Conservation (phyloP, 2,113 vertebrate species). For the Cyprichromis sp. region DNA sequence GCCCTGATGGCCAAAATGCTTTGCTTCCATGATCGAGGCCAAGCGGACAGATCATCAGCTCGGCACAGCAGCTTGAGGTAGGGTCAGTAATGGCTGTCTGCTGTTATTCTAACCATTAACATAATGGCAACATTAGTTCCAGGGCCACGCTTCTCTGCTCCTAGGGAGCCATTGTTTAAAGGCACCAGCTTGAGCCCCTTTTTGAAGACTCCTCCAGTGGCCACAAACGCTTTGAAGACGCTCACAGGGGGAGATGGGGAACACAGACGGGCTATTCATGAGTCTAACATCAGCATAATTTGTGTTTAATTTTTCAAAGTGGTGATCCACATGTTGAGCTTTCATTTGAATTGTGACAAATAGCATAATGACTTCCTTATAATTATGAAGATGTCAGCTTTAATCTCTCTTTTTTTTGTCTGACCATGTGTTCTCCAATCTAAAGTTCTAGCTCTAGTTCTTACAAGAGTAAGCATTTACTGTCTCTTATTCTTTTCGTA, state of each 20-base stretch:
- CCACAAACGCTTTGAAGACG: constrained; percentile 47
- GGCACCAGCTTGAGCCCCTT: constrained; percentile 24
- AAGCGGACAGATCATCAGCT: constrained; percentile 8
- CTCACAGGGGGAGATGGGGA: neutral
- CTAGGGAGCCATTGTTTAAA: constrained; percentile 60
- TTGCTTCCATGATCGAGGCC: neutral
- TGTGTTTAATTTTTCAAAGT: constrained; percentile 25
- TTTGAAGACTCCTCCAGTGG: constrained; percentile 15
- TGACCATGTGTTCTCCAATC: constrained; percentile 4
- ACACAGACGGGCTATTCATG: constrained; percentile 49
- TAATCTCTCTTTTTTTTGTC: constrained; percentile 26
- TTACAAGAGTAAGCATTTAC: constrained; percentile 23
- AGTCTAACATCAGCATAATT: constrained; percentile 1
- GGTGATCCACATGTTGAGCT: constrained; percentile 12
- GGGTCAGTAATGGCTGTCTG: constrained; percentile 57
- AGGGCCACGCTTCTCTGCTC: constrained; percentile 58
- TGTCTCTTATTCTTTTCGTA: neutral
- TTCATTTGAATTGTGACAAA: constrained; percentile 52
- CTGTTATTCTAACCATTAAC: constrained; percentile 75
- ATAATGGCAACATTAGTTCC: constrained; percentile 74
- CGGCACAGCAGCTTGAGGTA: constrained; percentile 13
- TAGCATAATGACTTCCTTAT: constrained; percentile 50
- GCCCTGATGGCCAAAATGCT: constrained; percentile 48
- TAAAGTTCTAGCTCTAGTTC: constrained; percentile 13
- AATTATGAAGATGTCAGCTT: constrained; percentile 12